A percentile compares a stretch with the other conserved stretches of the same genome.
Conservation (phyloP, 2,797 vertebrate species). For the Parotocinclus haroldoi region DNA sequence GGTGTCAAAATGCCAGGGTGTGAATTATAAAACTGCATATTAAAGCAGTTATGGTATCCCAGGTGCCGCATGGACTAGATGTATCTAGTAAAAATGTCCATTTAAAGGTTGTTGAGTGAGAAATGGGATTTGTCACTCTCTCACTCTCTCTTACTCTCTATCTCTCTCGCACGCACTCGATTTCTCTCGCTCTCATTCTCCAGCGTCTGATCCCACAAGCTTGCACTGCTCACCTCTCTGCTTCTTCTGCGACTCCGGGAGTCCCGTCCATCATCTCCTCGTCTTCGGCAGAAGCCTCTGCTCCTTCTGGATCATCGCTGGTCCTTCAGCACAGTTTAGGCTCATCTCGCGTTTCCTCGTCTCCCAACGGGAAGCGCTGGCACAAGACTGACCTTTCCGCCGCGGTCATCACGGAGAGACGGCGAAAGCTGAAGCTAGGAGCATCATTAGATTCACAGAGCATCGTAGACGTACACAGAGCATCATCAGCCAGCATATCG, state of each 20-base stretch:
- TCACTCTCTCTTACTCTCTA: conserved; percentile 20
- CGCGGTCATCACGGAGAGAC: conserved; percentile 27
- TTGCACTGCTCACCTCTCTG: not conserved
- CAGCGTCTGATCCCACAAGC: too few species aligned
- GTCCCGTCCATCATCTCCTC: not conserved
- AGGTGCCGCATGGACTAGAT: too few species aligned
- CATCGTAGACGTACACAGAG: too few species aligned
- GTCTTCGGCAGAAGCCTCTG: not conserved
- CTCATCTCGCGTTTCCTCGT: not conserved
- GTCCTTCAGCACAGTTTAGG: conserved; percentile 22
- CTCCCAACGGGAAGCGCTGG: not conserved
- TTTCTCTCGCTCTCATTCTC: not conserved
- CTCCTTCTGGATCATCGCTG: conserved; percentile 51
- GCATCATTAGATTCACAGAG: too few species aligned
- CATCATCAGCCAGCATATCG: not conserved
- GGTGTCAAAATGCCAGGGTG: too few species aligned
- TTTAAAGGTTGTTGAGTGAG: too few species aligned
- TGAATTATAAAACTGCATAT: too few species aligned
- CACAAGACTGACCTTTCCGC: conserved; percentile 40
- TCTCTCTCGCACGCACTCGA: conserved; percentile 7
- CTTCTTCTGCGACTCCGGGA: conserved; percentile 3
- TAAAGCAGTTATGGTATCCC: too few species aligned
- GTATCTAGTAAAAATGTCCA: too few species aligned
- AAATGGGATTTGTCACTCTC: not conserved
- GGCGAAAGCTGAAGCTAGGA: not conserved